Conservation (phyloP, 2,113 vertebrate genomes). For the Seriola quinqueradiata region DNA sequence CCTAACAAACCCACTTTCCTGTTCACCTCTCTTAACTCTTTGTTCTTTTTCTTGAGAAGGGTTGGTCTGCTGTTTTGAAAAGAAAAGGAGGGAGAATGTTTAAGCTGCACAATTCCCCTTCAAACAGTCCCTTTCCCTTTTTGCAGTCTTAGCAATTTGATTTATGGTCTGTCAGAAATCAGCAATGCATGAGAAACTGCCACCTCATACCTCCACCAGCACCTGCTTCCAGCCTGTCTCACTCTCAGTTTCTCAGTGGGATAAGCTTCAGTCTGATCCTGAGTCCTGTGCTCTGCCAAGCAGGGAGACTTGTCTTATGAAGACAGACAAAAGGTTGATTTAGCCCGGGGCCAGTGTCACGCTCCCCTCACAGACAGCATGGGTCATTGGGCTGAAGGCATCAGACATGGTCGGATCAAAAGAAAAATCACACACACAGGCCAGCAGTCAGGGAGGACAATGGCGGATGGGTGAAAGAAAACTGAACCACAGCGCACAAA, state of each 20-base stretch:
- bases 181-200: constrained; percentile 69
- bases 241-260: constrained; percentile 67
- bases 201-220: constrained; percentile 47
- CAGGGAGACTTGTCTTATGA: constrained; percentile 68
- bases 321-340: constrained; percentile 71
- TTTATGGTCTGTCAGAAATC: constrained; percentile 75
- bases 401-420: constrained; percentile 73
- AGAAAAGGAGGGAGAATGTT: constrained; percentile 21
- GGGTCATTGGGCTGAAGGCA: constrained; percentile 74
- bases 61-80: constrained; percentile 29
- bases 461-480: constrained; percentile 51
- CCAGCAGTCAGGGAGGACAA: constrained; percentile 44
- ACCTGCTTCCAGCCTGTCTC: constrained; percentile 68
- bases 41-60: constrained; percentile 58
- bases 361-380: constrained; percentile 71
- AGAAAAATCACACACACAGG: constrained; percentile 55
- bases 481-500: constrained; percentile 26
- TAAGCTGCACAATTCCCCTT: constrained; percentile 35
- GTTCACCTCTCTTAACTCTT: constrained; percentile 40
- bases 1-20: constrained; percentile 51
- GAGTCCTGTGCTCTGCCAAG: constrained; percentile 64
- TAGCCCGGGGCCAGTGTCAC: constrained; percentile 67
- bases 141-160: constrained; percentile 62
- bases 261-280: constrained; percentile 47
- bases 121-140: constrained; percentile 62